Base-by-base conservation (phyloP, 1,140 invertebrate species). In the Trichogramma pretiosum region DNA sequence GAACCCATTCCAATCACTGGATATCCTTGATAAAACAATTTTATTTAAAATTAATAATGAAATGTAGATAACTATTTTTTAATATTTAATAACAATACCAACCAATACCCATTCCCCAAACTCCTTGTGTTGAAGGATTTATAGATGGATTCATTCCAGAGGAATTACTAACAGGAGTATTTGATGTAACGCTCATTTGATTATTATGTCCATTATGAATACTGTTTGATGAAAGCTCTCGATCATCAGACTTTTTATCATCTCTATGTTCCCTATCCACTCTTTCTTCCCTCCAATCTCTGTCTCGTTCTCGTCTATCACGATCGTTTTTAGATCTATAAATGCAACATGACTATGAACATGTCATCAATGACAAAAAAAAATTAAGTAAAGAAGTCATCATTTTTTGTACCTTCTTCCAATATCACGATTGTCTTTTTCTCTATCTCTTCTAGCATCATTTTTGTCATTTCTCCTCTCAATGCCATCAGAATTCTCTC, bases 1-100 rank as follows among this genome's bases (percentile, higher is more conserved):
- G 64, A 67, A 34, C 74, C 73, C 70, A 78, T 77, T 38, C 77
- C 74, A 67, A 81, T 77, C 69, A 83, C 77, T 5, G 74, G 69
- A 52, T 78, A 78, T 9, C 50, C 50, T 52, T 26, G 9, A 38
- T 35, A 41, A 22, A 18, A 34, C 5, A 7, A 28, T 28, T 28
- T 23, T n/a, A 41, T 41, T 32, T 26, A 16, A 40, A 41, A 13
- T 32, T 32, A 10, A 41, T 18, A 32, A 40, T 3, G 4, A 33
- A n/a, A n/a, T 7, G 2, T 22, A 13, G 13, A 5, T 5, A 23
- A 38, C 13, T 22, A 22, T 38, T 10, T 18, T 38, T 38, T 18
- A 38, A 3, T 48, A 26, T 3, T 35, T 13, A 28, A 28, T 28
- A 1, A 7, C 5, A 8, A n/a, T 37, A 23, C 49, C 14, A 30